Evolutionary conservation across 1,140 invertebrate species (phyloP).

Genomic region (Phortica variegata): DNA sequence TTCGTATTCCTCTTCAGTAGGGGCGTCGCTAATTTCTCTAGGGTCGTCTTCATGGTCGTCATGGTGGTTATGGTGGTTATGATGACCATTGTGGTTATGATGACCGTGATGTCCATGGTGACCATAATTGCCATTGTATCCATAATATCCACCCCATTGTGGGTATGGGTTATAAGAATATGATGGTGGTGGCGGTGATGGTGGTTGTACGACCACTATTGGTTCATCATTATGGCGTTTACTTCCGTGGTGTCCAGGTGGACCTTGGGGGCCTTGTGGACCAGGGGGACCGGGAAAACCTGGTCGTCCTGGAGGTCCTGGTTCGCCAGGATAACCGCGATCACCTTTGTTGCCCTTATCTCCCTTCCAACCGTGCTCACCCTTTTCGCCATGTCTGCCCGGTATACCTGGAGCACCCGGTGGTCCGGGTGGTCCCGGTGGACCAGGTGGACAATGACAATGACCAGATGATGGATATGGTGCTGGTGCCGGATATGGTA

Average conservation of each 20-base stretch:
- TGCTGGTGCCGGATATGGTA: conserved; percentile 9
- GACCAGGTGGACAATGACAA: conserved; percentile 25
- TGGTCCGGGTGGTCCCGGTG: conserved; percentile 18
- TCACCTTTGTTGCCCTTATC: conserved; percentile 30
- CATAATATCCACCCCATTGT: conserved; percentile 25
- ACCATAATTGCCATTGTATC: too few species aligned
- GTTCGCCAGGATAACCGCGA: conserved; percentile 29
- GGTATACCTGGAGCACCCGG: conserved; percentile 27
- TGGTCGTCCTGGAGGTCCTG: conserved; percentile 38
- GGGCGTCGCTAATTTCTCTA: too few species aligned
- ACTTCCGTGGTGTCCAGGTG: conserved; percentile 10
- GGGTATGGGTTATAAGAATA: too few species aligned
- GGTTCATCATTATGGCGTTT: too few species aligned
- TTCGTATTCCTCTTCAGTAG: too few species aligned
- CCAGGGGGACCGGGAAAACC: conserved; percentile 37
- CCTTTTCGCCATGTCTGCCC: conserved; percentile 26
- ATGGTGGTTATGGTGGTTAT: conserved; percentile 3
- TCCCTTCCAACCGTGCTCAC: conserved; percentile 31
- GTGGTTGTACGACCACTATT: too few species aligned
- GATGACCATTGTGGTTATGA: background rate
- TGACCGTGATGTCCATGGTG: conserved; percentile 22
- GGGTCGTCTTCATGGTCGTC: conserved; percentile 6
- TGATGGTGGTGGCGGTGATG: too few species aligned
- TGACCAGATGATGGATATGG: conserved; percentile 2
- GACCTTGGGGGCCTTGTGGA: conserved; percentile 20